Evolutionary conservation across 2,888 invertebrate genomes (phyloP).

Genomic region (Mesorhabditis belari): DNA sequence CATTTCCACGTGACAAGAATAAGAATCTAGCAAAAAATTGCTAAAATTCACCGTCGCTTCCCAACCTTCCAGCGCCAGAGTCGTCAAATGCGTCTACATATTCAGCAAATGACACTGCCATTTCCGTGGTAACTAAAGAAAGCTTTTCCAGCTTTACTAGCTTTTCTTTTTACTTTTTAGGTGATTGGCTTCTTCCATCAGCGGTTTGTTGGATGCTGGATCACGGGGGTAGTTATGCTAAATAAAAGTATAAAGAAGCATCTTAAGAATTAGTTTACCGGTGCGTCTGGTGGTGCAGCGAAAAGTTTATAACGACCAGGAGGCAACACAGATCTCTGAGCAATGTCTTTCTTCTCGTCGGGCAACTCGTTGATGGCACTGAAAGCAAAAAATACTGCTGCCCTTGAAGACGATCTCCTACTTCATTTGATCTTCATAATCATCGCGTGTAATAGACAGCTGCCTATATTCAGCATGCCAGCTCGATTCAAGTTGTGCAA

Average conservation of each 20-base stretch:
- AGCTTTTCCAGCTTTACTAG: too few relatives aligned
- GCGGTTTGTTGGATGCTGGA: background rate
- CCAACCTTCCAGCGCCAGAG: too few relatives aligned
- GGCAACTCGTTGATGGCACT: background rate
- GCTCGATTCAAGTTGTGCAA: background rate
- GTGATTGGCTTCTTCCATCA: background rate
- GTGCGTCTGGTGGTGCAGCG: background rate
- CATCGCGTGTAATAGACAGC: background rate
- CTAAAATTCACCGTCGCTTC: too few relatives aligned
- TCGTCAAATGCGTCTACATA: too few relatives aligned
- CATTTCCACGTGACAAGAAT: too few relatives aligned
- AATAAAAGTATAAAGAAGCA: background rate
- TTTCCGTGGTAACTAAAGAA: too few relatives aligned
- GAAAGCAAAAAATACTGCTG: background rate
- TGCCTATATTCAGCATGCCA: background rate
- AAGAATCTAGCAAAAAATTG: too few relatives aligned
- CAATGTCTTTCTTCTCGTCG: background rate
- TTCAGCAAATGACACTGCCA: too few relatives aligned
- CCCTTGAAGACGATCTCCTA: background rate
- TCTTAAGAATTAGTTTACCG: background rate
- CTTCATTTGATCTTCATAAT: background rate
- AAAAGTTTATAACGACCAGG: background rate
- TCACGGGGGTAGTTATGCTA: background rate
- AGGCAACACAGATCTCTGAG: background rate
- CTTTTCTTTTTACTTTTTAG: too few relatives aligned